These are phyloP conservation scores for Mus caroli DNA, from an alignment of 2,797 vertebrate genomes.

Conservation along the genomic window DNA sequence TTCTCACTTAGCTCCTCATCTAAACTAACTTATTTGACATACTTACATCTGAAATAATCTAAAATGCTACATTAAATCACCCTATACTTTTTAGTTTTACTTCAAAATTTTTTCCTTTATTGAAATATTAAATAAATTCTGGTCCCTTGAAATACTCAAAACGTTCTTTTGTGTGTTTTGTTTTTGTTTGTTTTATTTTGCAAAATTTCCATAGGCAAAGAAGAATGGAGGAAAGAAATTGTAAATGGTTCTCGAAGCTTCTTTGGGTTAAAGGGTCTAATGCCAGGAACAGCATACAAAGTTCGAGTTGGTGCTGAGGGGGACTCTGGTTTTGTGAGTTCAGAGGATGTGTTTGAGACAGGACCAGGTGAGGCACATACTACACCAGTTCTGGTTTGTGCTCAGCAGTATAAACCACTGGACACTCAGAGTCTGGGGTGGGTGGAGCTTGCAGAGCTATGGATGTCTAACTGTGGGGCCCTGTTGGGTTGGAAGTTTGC, in stretches of 20 bases:
- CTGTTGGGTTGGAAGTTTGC: conserved; percentile 38
- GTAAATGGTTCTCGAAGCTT: conserved; percentile 96
- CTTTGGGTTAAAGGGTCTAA: conserved; percentile 96
- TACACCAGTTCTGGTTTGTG: conserved; percentile 63
- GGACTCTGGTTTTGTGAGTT: conserved; percentile 92
- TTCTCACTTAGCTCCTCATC: conserved; percentile 26
- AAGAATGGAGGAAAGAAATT: conserved; percentile 96
- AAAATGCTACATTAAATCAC: conserved; percentile 55
- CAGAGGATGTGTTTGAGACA: conserved; percentile 95
- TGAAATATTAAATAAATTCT: conserved; percentile 77
- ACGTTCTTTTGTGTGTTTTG: conserved; percentile 63
- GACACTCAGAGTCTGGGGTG: neutral
- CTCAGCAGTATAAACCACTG: conserved; percentile 57
- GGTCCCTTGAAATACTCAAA: conserved; percentile 87
- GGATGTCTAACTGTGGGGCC: conserved; percentile 2
- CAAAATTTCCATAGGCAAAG: conserved; percentile 95
- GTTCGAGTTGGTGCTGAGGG: conserved; percentile 95
- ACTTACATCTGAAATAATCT: conserved; percentile 45
- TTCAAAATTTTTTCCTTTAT: conserved; percentile 80
- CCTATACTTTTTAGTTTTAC: conserved; percentile 71
- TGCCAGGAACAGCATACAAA: conserved; percentile 96
- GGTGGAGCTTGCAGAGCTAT: neutral
- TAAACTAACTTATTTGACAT: conserved; percentile 67
- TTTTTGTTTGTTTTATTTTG: conserved; percentile 88
- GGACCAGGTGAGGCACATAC: conserved; percentile 95